phyloP scores from a whole-genome alignment of 2,888 invertebrate species.

The Harpalus rubripes region DNA sequence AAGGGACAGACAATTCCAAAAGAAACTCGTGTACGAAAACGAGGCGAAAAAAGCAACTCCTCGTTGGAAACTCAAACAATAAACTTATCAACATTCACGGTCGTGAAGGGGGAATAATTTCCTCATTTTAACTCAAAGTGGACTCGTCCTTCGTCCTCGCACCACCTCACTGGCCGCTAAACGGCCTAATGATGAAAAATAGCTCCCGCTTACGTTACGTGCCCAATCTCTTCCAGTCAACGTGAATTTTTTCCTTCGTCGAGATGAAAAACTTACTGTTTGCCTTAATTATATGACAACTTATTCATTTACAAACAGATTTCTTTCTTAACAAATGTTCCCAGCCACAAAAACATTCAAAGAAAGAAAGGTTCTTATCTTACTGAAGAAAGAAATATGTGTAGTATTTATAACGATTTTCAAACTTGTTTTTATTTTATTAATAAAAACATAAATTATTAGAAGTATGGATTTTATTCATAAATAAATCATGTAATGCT shows the following conservation, averaged over 20 bases:
- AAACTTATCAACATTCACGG: slow-evolving; percentile 68
- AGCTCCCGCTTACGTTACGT: slow-evolving; percentile 68
- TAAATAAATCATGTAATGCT: too few relatives aligned
- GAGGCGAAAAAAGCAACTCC: slow-evolving; percentile 61
- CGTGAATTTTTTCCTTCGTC: neutral
- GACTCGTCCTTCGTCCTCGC: slow-evolving; percentile 43
- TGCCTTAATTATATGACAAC: slow-evolving; percentile 33
- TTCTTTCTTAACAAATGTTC: slow-evolving; percentile 2
- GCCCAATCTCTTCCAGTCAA: slow-evolving; percentile 54
- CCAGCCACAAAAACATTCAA: neutral
- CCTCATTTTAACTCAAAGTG: slow-evolving; percentile 68
- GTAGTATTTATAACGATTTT: too few relatives aligned
- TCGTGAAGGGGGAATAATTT: slow-evolving; percentile 68
- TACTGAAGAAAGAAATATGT: too few relatives aligned
- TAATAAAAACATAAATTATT: too few relatives aligned
- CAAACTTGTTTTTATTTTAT: too few relatives aligned
- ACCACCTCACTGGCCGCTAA: slow-evolving; percentile 68
- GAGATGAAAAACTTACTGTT: slow-evolving; percentile 24
- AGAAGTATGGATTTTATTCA: too few relatives aligned
- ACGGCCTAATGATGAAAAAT: slow-evolving; percentile 71
- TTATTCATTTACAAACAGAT: slow-evolving; percentile 36
- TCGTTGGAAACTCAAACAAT: slow-evolving; percentile 64
- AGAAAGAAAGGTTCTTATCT: too few relatives aligned
- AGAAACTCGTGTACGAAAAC: slow-evolving; percentile 53
- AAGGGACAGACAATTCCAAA: slow-evolving; percentile 51